phyloP scores from a whole-genome alignment of 2,888 invertebrate species.

The Folsomia candida region DNA sequence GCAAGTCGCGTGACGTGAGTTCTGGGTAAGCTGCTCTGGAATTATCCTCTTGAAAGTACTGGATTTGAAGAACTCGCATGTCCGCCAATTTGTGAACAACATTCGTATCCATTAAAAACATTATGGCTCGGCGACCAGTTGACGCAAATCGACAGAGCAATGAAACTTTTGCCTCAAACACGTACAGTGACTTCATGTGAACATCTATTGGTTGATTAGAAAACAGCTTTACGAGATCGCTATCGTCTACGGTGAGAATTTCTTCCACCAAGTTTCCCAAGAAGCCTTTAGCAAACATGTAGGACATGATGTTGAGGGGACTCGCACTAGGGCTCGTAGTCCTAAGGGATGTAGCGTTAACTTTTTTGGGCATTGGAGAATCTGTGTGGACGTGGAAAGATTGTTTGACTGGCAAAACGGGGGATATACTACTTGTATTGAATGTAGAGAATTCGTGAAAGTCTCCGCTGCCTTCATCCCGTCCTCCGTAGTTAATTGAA shows the following conservation, averaged over 20 bases:
- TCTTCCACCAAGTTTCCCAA: conserved; percentile 42
- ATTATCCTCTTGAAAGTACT: conserved; percentile 26
- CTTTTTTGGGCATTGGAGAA: background rate
- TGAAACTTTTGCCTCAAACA: conserved; percentile 48
- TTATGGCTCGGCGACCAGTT: conserved; percentile 38
- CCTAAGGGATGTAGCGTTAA: background rate
- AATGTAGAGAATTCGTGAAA: background rate
- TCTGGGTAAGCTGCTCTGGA: background rate
- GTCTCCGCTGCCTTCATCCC: background rate
- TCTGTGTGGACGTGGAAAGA: background rate
- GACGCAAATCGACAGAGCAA: conserved; percentile 43
- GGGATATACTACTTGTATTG: background rate
- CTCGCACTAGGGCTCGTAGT: background rate
- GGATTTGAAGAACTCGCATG: conserved; percentile 47
- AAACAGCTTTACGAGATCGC: conserved; percentile 40
- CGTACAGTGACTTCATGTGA: conserved; percentile 42
- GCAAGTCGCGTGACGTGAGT: background rate
- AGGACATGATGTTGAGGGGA: conserved; percentile 21
- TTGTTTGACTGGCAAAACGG: background rate
- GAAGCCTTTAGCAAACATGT: conserved; percentile 44
- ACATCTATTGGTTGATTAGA: conserved; percentile 20
- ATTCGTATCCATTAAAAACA: conserved; percentile 41
- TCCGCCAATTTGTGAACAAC: conserved; percentile 42
- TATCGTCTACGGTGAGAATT: conserved; percentile 39
- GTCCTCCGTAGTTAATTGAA: background rate